Conservation (phyloP, 1,140 invertebrate genomes). For the Leptinotarsa undecemlineata region DNA sequence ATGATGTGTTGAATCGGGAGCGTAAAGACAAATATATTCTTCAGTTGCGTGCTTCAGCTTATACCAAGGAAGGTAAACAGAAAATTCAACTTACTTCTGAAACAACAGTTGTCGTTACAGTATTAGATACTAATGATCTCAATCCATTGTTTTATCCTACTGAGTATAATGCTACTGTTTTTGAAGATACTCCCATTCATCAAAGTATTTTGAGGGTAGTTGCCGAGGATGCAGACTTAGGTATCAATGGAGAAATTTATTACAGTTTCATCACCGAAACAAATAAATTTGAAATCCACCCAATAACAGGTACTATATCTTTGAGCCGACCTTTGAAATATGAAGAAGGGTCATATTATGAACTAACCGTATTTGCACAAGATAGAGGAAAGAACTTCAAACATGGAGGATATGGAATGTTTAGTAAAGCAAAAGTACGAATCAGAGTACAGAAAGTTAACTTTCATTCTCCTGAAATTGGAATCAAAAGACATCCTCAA, state of each 20-base stretch:
- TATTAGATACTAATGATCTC: slow-evolving; percentile 90
- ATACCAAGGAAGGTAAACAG: slow-evolving; percentile 63
- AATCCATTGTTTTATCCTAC: slow-evolving; percentile 88
- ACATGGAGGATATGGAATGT: slow-evolving; percentile 62
- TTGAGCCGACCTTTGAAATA: slow-evolving; percentile 75
- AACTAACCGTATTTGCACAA: slow-evolving; percentile 78
- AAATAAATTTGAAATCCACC: slow-evolving; percentile 88
- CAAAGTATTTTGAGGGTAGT: slow-evolving; percentile 74
- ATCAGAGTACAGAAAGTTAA: slow-evolving; percentile 86
- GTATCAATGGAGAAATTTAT: slow-evolving; percentile 93
- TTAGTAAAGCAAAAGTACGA: slow-evolving; percentile 73
- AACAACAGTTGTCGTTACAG: slow-evolving; percentile 75
- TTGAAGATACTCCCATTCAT: slow-evolving; percentile 86
- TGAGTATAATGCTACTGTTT: slow-evolving; percentile 84
- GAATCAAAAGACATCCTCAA: slow-evolving; percentile 76
- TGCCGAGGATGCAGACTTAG: slow-evolving; percentile 93
- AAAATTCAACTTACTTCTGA: slow-evolving; percentile 67
- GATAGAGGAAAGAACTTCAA: slow-evolving; percentile 76
- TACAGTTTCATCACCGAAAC: slow-evolving; percentile 87
- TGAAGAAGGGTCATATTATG: slow-evolving; percentile 69
- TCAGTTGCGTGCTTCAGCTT: slow-evolving; percentile 75
- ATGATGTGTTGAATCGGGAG: slow-evolving; percentile 88
- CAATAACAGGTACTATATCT: slow-evolving; percentile 85
- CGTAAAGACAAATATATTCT: slow-evolving; percentile 81
- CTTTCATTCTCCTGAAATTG: slow-evolving; percentile 81